phyloP scores from a whole-genome alignment of 1,140 invertebrate genomes.

The Drosophila kikkawai region DNA sequence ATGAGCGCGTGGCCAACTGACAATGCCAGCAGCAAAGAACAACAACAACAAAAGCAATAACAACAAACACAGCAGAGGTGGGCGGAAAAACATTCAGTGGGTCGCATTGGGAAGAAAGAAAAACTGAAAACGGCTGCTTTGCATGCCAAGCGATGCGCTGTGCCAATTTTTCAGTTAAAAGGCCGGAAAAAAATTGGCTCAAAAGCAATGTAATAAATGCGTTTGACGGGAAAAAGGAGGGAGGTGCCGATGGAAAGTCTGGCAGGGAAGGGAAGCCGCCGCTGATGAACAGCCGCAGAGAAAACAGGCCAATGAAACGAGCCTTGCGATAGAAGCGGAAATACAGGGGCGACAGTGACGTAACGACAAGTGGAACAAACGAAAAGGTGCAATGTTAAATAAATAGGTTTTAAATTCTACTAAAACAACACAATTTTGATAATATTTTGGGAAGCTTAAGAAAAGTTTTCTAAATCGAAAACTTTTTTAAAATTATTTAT shows the following conservation, averaged over 20 bases:
- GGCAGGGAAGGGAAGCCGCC: constrained; percentile 5
- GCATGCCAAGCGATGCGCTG: constrained; percentile 73
- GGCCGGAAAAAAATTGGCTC: constrained; percentile 61
- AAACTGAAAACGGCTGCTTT: constrained; percentile 74
- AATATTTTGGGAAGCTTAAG: not conserved
- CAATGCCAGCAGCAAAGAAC: constrained; percentile 68
- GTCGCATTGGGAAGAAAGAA: constrained; percentile 15
- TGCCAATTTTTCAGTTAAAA: constrained; percentile 83
- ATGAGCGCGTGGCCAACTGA: constrained; percentile 76
- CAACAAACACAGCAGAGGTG: constrained; percentile 4
- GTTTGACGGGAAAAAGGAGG: constrained; percentile 50
- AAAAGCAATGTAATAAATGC: constrained; percentile 81
- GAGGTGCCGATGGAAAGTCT: constrained; percentile 1
- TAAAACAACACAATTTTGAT: fast-evolving
- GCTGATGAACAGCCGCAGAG: constrained; percentile 74
- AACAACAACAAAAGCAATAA: constrained; percentile 39
- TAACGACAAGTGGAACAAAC: not conserved
- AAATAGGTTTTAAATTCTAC: no score
- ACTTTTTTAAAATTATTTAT: not conserved
- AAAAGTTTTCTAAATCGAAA: not conserved
- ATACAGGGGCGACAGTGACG: not conserved
- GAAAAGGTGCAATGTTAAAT: not conserved
- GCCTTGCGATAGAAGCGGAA: constrained; percentile 37
- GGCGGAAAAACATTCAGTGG: constrained; percentile 14
- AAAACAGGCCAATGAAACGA: constrained; percentile 51